Evolutionary conservation across 2,113 vertebrate genomes (phyloP), one percentile per base, ranked within the genome.

Genomic region (Hyla sarda): DNA sequence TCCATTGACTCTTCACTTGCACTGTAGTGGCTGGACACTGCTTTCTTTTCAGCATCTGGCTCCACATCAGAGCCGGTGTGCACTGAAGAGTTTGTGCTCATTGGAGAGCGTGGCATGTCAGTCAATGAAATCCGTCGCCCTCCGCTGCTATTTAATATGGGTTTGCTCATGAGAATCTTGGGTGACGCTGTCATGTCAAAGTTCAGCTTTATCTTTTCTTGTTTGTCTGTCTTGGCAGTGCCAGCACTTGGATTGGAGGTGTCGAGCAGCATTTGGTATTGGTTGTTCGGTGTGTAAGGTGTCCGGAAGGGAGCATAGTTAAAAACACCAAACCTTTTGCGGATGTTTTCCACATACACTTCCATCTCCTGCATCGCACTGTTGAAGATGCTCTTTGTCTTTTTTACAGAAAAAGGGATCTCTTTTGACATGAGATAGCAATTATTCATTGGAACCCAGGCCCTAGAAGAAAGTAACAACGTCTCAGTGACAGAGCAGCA

Each of bases 381-480:
- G 93, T 99, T 99, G 92, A 99, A 99, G 93, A 99, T 99, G 94
- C 98, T 99, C 92, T 99, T 99, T 65, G 98, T 99, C 95, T 99
- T 99, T 94, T 99, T 99, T 90, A 99, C 98, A 91, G 98, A 99
- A 95, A 99, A 99, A 82, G 98, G 98, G 90, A 99, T 99, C 93
- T 99, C 98, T 96, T 99, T 99, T 92, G 98, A 99, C 98, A 99
- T 99, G 94, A 99, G 97, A 96, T 99, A 99, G 96, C 98, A 99
- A 94, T 99, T 99, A 94, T 99, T 99, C 91, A 99, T 96, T 84
- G 98, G 98, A 91, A 99, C 98, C 98, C 98, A 99, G 89, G 98
- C 98, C 92, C 98, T 99, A 88, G 23, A 87, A 47, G 84, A 91
- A 82, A 92, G 19, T 16, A 71, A 5, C 0, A 67, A 30, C 25